phyloP scores from a whole-genome alignment of 2,113 vertebrate genomes.

The Diglossa brunneiventris region DNA sequence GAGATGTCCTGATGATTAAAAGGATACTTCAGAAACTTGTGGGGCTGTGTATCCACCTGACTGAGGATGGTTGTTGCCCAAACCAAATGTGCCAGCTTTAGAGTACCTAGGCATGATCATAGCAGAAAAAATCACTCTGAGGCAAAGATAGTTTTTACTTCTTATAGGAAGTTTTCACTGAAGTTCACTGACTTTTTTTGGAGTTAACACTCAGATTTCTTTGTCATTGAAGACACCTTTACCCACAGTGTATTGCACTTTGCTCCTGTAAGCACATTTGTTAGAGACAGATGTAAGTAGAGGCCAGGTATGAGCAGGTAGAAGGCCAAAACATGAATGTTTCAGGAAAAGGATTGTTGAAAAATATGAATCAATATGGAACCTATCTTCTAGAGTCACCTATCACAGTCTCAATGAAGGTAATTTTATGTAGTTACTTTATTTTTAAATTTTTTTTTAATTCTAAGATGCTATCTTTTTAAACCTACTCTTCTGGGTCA shows the following conservation, averaged over 20 bases:
- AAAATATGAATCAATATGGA: not conserved
- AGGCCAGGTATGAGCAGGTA: not conserved
- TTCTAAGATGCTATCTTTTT: not conserved
- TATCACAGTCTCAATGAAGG: not conserved
- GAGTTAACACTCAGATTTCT: not conserved
- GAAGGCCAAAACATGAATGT: not conserved
- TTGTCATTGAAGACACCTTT: not conserved
- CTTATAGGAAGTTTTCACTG: not conserved
- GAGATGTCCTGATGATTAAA: not conserved
- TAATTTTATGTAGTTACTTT: not conserved
- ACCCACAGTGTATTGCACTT: not conserved
- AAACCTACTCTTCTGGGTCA: not conserved
- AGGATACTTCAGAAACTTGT: not conserved
- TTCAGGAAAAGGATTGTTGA: not conserved
- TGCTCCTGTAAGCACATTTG: not conserved
- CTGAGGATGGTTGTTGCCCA: not conserved
- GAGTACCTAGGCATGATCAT: not conserved
- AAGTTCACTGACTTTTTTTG: not conserved
- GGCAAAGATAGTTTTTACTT: not conserved
- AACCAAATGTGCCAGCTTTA: not conserved
- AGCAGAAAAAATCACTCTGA: not conserved
- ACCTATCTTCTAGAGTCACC: not conserved
- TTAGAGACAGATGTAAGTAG: not conserved
- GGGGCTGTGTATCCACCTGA: accelerated
- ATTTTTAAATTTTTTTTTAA: not conserved